Evolutionary conservation across 2,797 vertebrate genomes (phyloP).

Genomic region (Pygocentrus nattereri): DNA sequence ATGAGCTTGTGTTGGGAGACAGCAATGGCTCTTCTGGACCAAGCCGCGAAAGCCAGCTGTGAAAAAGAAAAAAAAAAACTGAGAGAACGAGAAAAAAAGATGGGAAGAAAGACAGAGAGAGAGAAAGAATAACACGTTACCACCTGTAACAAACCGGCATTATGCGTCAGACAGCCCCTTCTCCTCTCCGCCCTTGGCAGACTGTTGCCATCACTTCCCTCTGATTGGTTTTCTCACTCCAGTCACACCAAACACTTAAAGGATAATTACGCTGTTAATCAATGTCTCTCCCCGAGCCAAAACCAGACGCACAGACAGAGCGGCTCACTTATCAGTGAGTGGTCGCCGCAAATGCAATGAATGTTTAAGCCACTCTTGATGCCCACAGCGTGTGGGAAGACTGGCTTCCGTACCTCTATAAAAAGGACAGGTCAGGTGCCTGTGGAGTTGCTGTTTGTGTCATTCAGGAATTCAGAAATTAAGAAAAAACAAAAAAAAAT

Average conservation of each 20-base stretch:
- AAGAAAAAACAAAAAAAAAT: not conserved
- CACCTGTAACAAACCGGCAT: constrained; percentile 51
- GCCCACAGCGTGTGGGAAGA: constrained; percentile 14
- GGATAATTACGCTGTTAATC: constrained; percentile 86
- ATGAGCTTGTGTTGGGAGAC: constrained; percentile 58
- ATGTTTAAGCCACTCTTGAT: constrained; percentile 73
- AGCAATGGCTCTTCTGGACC: constrained; percentile 52
- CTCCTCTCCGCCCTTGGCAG: constrained; percentile 43
- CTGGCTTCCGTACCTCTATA: not conserved
- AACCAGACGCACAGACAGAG: constrained; percentile 72
- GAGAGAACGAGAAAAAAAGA: constrained; percentile 20
- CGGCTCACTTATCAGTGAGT: constrained; percentile 71
- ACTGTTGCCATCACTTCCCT: constrained; percentile 48
- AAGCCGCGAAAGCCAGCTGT: constrained; percentile 54
- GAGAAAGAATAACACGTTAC: constrained; percentile 28
- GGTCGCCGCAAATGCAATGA: constrained; percentile 74
- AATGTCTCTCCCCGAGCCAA: constrained; percentile 79
- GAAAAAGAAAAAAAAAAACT: constrained; percentile 50
- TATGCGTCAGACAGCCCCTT: constrained; percentile 39
- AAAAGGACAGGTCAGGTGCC: not conserved
- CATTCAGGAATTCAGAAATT: not conserved
- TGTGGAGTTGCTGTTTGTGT: not conserved
- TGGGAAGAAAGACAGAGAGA: constrained; percentile 20
- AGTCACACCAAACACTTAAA: constrained; percentile 64
- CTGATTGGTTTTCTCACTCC: constrained; percentile 57